Evolutionary conservation across 1,140 invertebrate species (phyloP).

Genomic region (Steinernema khuongi): DNA sequence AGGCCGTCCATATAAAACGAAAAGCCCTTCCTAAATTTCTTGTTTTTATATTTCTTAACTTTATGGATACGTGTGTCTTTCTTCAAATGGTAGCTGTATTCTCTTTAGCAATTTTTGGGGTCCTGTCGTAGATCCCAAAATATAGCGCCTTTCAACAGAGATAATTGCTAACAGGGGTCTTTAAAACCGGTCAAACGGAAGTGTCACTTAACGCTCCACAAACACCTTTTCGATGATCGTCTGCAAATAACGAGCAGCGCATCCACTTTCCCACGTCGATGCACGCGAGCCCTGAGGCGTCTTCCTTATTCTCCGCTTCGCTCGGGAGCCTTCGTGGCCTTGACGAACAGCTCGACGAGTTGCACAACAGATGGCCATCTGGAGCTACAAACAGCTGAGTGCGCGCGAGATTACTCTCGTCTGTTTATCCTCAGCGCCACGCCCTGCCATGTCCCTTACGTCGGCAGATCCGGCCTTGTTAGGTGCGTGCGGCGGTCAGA

Average conservation of each 20-base stretch:
- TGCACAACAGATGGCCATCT: conserved; percentile 9
- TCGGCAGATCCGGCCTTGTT: no score
- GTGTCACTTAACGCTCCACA: not conserved
- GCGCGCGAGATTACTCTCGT: not conserved
- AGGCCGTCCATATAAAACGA: no score
- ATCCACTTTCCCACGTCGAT: conserved; percentile 4
- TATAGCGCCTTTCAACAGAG: no score
- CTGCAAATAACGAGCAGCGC: no score
- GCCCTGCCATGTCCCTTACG: no score
- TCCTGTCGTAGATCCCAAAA: no score
- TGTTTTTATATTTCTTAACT: no score
- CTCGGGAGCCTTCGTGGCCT: not conserved
- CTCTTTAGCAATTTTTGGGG: no score
- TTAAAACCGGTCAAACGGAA: not conserved
- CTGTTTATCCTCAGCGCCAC: not conserved
- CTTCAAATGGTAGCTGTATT: no score
- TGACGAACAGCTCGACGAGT: not conserved
- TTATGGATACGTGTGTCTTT: no score
- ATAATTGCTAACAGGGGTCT: not conserved
- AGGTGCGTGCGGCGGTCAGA: no score
- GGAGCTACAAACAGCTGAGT: conserved; percentile 1
- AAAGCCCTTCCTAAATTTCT: no score
- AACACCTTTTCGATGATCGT: not conserved
- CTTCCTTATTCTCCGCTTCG: not conserved
- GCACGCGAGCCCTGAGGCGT: not conserved